Percentiles rank a stretch among this genome's conserved stretches.
These are phyloP conservation scores for Lycaon pictus DNA, from an alignment of 2,113 vertebrate genomes.

Conservation along the genomic window DNA sequence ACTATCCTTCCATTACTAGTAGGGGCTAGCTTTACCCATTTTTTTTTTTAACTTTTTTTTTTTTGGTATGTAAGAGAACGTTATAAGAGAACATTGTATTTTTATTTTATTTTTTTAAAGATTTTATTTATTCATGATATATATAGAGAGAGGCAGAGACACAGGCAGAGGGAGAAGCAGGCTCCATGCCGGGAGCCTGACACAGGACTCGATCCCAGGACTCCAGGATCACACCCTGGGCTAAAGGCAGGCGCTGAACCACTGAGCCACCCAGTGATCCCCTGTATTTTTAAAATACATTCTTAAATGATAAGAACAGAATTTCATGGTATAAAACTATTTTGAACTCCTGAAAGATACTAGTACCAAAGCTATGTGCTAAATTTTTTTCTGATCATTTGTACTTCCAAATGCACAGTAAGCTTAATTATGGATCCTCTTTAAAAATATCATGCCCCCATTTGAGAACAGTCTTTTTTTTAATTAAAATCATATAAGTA, in stretches of 20 bases:
- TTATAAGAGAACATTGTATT: neutral
- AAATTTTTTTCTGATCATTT: neutral
- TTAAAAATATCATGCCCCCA: neutral
- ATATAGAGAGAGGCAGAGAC: too few species aligned
- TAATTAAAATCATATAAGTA: neutral
- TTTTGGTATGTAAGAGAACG: neutral
- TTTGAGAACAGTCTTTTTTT: neutral
- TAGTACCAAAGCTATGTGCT: neutral
- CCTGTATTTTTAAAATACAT: neutral
- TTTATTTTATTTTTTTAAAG: too few species aligned
- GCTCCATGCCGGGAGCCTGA: too few species aligned
- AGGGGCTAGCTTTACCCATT: neutral
- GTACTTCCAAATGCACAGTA: neutral
- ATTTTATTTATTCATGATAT: too few species aligned
- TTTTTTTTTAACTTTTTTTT: neutral
- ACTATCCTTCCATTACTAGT: neutral
- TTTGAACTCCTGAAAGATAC: neutral
- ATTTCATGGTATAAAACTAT: neutral
- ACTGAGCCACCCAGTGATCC: too few species aligned
- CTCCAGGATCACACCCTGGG: too few species aligned
- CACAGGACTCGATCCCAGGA: too few species aligned
- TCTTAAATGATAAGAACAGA: slow-evolving; percentile 6
- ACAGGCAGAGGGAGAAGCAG: too few species aligned
- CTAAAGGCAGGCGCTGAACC: too few species aligned
- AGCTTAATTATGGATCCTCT: neutral